Evolutionary conservation across 2,888 invertebrate species (phyloP), one percentile per base, ranked within the genome.

Genomic region (Polyploca ridens): DNA sequence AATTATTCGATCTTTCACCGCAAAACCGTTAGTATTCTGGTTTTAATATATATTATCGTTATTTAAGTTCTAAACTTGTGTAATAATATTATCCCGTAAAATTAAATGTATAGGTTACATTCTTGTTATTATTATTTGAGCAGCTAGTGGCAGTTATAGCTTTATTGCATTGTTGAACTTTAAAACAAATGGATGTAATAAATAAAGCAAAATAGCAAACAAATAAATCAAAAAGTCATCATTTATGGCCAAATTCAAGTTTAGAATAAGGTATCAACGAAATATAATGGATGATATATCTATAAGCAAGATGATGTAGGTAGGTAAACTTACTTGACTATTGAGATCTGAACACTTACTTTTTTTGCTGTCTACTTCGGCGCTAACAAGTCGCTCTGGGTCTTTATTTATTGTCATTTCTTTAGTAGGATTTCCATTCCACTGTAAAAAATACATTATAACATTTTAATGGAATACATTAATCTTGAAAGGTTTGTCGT

Each of bases 331-430:
- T 19, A 61, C 54, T 61, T 27, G 1, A 27, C 44, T 44, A 61
- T 60, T 19, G n/a, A 19, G 60, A 19, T 59, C 7, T 16, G 35
- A 16, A 35, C 27, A 57, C 78, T 83, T 83, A 90, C 90, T 87
- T 78, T 83, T 88, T 72, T 89, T 90, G 38, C 72, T 75, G 65
- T 88, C 87, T 46, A 77, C 70, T 49, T 85, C 83, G 19, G 76
- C 74, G 16, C 71, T 71, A 65, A 78, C 62, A 4, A 84, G 70
- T 58, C 82, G 79, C 66, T 85, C 85, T 16, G 83, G 77, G 58
- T 86, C 85, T 65, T 77, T 77, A 65, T 67, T 74, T 67, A 77
- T 69, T n/a, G 68, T 44, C 63, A 81, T 62, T 59, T 84, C 77
- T 76, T 87, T 86, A 63, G 82, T 73, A 64, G 78, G 68, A 62